phyloP scores from a whole-genome alignment of 2,113 vertebrate genomes.

The Boulengeromyrus knoepffleri region DNA sequence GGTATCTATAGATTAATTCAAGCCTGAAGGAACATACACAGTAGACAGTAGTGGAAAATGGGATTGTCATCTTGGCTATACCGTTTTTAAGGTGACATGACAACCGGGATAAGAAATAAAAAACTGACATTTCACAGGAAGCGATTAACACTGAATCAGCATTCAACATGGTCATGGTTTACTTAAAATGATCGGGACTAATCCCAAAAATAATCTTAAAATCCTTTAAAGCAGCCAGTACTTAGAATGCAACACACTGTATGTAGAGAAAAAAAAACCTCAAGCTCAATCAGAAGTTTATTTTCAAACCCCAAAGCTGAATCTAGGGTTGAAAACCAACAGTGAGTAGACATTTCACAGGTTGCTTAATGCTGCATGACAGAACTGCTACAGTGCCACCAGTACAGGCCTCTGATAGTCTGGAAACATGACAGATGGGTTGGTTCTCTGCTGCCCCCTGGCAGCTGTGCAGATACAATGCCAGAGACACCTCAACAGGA shows the following conservation, averaged over 20 bases:
- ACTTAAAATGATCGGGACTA: neutral
- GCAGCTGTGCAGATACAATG: neutral
- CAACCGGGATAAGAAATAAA: neutral
- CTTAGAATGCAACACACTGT: neutral
- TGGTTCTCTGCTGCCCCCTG: neutral
- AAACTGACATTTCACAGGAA: neutral
- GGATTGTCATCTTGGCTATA: neutral
- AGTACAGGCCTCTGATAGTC: neutral
- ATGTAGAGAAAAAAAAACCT: neutral
- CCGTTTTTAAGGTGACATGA: neutral
- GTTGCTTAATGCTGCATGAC: neutral
- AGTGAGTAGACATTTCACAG: neutral
- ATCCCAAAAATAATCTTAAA: neutral
- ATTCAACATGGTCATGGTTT: neutral
- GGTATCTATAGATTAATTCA: neutral
- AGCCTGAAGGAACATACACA: neutral
- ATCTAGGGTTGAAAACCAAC: neutral
- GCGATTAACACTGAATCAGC: neutral
- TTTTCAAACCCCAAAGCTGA: neutral
- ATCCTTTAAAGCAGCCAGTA: neutral
- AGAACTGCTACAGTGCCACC: neutral
- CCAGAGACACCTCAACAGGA: neutral
- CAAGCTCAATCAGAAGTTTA: neutral
- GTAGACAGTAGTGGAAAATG: neutral
- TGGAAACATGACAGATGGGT: neutral